Percentiles rank a stretch among this genome's conserved stretches.
Evolutionary conservation across 2,888 invertebrate genomes (phyloP).

Genomic region (Cheilosia soror): DNA sequence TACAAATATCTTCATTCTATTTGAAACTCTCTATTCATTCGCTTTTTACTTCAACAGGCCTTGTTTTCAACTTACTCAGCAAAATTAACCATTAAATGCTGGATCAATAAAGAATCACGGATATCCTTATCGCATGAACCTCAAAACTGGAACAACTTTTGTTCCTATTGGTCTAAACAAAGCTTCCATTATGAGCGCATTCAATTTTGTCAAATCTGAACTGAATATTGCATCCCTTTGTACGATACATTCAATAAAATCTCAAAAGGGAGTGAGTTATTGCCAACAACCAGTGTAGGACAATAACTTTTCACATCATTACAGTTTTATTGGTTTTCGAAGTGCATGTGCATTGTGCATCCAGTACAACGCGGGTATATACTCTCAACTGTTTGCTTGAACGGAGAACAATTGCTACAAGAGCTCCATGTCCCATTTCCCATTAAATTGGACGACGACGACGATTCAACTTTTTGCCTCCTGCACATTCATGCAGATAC

Average conservation of each 20-base stretch:
- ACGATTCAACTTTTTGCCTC: slow-evolving; percentile 21
- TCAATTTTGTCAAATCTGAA: no score
- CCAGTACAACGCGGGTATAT: background rate
- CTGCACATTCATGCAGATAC: slow-evolving; percentile 43
- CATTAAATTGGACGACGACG: slow-evolving; percentile 36
- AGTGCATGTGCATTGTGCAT: slow-evolving; percentile 10
- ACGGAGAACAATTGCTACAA: slow-evolving; percentile 36
- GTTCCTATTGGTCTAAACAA: no score
- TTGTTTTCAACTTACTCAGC: no score
- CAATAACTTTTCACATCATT: slow-evolving; percentile 55
- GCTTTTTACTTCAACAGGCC: no score
- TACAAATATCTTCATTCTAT: no score
- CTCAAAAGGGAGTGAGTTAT: slow-evolving; percentile 23
- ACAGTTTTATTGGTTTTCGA: slow-evolving; percentile 52
- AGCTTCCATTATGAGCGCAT: no score
- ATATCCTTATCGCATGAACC: no score
- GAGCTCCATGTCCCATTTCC: slow-evolving; percentile 18
- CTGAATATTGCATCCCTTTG: background rate
- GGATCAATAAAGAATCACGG: no score
- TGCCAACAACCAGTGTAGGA: slow-evolving; percentile 33
- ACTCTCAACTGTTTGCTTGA: slow-evolving; percentile 5
- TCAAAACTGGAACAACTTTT: no score
- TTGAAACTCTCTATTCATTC: no score
- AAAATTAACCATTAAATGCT: no score
- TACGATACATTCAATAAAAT: slow-evolving; percentile 11